Percentiles rank a stretch among this genome's conserved stretches.
phyloP scores from a whole-genome alignment of 2,888 invertebrate species.

The Rhimphoctona megacephalus region DNA sequence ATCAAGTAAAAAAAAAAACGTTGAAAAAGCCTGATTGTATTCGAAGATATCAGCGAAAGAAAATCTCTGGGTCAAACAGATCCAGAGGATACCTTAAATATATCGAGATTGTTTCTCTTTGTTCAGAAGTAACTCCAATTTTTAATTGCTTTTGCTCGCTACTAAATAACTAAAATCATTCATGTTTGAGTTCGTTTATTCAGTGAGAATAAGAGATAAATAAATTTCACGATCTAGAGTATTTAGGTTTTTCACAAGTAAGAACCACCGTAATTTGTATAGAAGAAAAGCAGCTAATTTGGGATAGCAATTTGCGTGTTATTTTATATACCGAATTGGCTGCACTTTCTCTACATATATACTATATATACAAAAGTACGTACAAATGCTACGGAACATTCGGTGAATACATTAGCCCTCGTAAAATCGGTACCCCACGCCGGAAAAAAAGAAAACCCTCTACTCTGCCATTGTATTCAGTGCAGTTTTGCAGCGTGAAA shows the following conservation, averaged over 20 bases:
- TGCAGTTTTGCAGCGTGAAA: constrained; percentile 10
- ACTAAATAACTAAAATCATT: no score
- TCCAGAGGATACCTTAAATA: no score
- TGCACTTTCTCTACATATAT: neutral
- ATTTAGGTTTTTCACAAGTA: neutral
- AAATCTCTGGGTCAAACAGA: no score
- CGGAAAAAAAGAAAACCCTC: neutral
- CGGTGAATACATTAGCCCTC: constrained; percentile 7
- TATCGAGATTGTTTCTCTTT: no score
- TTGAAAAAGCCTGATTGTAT: no score
- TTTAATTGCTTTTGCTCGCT: no score
- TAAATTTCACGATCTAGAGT: no score
- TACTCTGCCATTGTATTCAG: neutral
- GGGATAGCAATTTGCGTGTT: neutral
- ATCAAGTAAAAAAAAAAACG: no score
- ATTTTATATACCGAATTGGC: neutral
- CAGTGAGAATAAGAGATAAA: no score
- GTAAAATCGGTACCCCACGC: neutral
- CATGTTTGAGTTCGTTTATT: no score
- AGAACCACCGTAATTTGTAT: neutral
- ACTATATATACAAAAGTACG: constrained; percentile 9
- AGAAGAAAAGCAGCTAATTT: neutral
- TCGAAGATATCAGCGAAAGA: no score
- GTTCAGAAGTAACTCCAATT: no score
- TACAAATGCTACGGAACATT: constrained; percentile 24